Evolutionary conservation across 1,140 invertebrate genomes (phyloP), one percentile per base, ranked within the genome.

Genomic region (Bicyclus anynana): DNA sequence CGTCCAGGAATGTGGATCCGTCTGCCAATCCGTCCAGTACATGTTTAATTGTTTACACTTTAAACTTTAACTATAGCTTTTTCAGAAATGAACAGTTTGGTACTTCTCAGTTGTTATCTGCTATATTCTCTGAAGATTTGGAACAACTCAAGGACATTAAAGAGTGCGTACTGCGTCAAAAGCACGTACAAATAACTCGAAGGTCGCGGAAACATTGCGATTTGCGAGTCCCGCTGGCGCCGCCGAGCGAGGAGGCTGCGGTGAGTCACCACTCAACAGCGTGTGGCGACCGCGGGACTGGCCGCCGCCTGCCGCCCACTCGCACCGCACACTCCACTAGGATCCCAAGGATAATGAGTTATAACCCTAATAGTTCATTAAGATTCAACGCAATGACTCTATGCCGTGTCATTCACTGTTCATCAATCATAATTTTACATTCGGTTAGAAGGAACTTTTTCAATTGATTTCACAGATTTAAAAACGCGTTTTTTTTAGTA

Each of bases 131-230:
- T n/a, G n/a, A n/a, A n/a, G n/a, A n/a, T n/a, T n/a, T 10, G 29
- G 29, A 33, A 33, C 10, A 4, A n/a, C n/a, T n/a, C 2, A 21
- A 35, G 29, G 14, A 37, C 2, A n/a, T 29, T 12, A 16, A 18
- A 20, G 10, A 13, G 17, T n/a, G n/a, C n/a, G n/a, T n/a, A n/a
- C n/a, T n/a, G n/a, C n/a, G n/a, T n/a, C n/a, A n/a, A n/a, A n/a
- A n/a, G 20, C 9, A 63, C 55, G 38, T 57, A 49, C 20, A 21
- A 26, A 21, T 35, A 51, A 37, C 44, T 9, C 44, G 48, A 62
- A 62, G 60, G 54, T 29, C 60, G 54, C 54, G 42, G 50, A 29
- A 29, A 21, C 35, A 59, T 58, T 63, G 55, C n/a, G n/a, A n/a
- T n/a, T n/a, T n/a, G n/a, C 44, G 55, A 44, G 49, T 59, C 61